A percentile compares a stretch with the other conserved stretches of the same genome.
These are phyloP conservation scores for Bombylius major DNA, from an alignment of 2,888 invertebrate genomes.

Conservation along the genomic window DNA sequence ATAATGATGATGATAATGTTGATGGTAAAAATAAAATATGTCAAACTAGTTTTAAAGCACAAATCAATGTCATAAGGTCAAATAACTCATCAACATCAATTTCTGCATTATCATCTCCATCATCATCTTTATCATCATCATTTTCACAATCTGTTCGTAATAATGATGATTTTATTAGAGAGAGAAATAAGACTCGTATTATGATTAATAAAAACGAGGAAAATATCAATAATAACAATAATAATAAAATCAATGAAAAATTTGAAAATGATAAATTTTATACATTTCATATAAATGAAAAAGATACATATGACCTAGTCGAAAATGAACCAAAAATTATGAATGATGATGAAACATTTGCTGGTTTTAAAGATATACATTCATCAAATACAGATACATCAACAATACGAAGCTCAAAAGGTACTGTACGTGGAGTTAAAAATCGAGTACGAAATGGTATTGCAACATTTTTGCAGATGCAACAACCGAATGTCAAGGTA, in stretches of 20 bases:
- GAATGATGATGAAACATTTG: constrained; percentile 46
- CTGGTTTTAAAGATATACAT: constrained; percentile 63
- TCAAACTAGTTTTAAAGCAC: not conserved
- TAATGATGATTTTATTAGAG: too few species aligned
- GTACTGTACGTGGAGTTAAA: constrained; percentile 86
- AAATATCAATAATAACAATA: not conserved
- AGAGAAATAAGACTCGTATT: not conserved
- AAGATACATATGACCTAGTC: constrained; percentile 28
- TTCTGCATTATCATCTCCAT: not conserved
- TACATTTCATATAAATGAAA: constrained; percentile 71
- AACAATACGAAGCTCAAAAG: constrained; percentile 80
- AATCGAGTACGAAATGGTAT: constrained; percentile 90
- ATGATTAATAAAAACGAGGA: constrained; percentile 4
- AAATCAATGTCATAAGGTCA: too few species aligned
- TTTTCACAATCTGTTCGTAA: too few species aligned
- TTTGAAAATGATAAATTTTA: constrained; percentile 64
- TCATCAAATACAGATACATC: constrained; percentile 46
- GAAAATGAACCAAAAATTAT: constrained; percentile 20
- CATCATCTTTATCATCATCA: too few species aligned
- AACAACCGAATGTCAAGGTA: constrained; percentile 64
- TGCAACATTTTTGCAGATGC: constrained; percentile 83
- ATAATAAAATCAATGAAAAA: not conserved
- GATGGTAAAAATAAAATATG: not conserved
- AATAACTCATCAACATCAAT: not conserved
- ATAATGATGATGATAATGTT: not conserved